Evolutionary conservation across 2,888 invertebrate species (phyloP).

Genomic region (Drosophila nr. perissopoda): DNA sequence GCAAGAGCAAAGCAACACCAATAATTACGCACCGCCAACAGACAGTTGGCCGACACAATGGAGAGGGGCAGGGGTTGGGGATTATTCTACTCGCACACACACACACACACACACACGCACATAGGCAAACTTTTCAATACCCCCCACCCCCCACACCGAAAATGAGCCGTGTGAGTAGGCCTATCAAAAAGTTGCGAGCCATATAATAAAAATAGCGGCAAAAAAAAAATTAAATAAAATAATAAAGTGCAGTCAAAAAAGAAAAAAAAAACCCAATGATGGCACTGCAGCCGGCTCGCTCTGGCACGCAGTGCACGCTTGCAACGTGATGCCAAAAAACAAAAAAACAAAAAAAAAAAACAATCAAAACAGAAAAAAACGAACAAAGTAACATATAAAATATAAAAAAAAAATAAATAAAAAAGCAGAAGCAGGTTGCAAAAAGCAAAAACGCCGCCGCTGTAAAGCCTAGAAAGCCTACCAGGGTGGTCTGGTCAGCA

Average conservation of each 20-base stretch:
- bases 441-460: conserved; percentile 4
- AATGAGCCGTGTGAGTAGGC: conserved; percentile 66
- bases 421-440: not conserved
- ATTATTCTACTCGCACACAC: conserved; percentile 17
- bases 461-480: conserved; percentile 40
- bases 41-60: not conserved
- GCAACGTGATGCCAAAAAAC: conserved; percentile 49
- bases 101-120: conserved; percentile 48
- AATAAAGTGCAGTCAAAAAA: conserved; percentile 13
- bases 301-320: conserved; percentile 51
- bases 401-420: conserved; percentile 19
- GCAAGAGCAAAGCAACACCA: conserved; percentile 36
- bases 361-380: conserved; percentile 37
- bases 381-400: conserved; percentile 47
- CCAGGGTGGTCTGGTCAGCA: conserved; percentile 4
- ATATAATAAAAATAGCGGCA: conserved; percentile 71
- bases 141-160: conserved; percentile 30
- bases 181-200: conserved; percentile 76
- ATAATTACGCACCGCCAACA: conserved; percentile 63
- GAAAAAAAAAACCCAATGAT: conserved; percentile 12
- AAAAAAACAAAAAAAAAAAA: conserved; percentile 46
- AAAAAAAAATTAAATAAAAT: conserved; percentile 24
- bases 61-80: not conserved
- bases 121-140: conserved; percentile 75
- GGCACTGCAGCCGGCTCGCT: conserved; percentile 67